phyloP scores from a whole-genome alignment of 2,113 vertebrate species.

The Osmerus eperlanus region DNA sequence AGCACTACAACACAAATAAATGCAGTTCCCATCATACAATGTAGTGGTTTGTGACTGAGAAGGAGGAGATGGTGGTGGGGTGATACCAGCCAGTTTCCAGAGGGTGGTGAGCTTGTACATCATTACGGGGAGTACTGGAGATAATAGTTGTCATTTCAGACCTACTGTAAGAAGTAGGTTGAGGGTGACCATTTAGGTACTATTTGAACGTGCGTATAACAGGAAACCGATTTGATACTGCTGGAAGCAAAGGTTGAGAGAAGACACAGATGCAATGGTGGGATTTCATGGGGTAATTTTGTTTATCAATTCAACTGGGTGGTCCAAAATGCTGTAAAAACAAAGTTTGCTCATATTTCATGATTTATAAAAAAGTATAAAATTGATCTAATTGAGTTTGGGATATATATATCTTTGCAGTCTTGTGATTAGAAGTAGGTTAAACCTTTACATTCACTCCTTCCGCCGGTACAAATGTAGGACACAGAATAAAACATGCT shows the following conservation, averaged over 20 bases:
- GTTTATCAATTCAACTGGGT: constrained; percentile 12
- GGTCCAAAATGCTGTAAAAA: neutral
- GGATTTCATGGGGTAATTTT: constrained; percentile 1
- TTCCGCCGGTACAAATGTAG: constrained; percentile 4
- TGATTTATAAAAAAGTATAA: constrained; percentile 12
- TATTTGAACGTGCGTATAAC: too few species aligned
- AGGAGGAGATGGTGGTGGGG: too few species aligned
- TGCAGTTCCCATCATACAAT: neutral
- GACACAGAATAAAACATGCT: too few species aligned
- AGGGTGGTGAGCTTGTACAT: too few species aligned
- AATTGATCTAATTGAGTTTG: neutral
- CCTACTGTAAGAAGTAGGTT: too few species aligned
- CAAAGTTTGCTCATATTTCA: neutral
- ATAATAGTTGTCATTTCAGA: too few species aligned
- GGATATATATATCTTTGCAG: constrained; percentile 19
- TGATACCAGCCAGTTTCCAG: too few species aligned
- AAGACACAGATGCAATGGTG: neutral
- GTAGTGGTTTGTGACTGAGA: neutral
- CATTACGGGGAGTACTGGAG: too few species aligned
- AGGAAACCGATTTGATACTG: too few species aligned
- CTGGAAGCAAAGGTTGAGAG: neutral
- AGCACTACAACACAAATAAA: constrained; percentile 46
- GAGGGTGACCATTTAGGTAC: too few species aligned
- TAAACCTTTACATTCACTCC: constrained; percentile 23
- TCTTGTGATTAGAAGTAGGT: constrained; percentile 16